Percentiles rank a stretch among this genome's conserved stretches.
These are phyloP conservation scores for Drosophila fungiperda DNA, from an alignment of 2,888 invertebrate species.

Conservation along the genomic window DNA sequence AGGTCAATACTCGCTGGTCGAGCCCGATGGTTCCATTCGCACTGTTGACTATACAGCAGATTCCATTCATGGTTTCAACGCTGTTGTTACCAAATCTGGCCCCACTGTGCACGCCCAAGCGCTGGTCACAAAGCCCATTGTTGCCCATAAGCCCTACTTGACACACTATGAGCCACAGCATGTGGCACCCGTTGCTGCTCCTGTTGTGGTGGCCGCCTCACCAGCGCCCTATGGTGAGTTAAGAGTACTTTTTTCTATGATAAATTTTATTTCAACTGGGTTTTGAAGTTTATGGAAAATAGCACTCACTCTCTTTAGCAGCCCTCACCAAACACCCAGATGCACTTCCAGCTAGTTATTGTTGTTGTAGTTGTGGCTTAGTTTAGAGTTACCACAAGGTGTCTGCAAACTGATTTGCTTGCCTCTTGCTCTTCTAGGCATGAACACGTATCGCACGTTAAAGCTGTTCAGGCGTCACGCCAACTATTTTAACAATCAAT, in stretches of 20 bases:
- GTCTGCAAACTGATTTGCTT: slow-evolving; percentile 36
- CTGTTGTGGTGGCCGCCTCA: slow-evolving; percentile 79
- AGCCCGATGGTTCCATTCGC: slow-evolving; percentile 85
- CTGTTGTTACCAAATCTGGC: slow-evolving; percentile 85
- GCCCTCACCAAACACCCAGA: slow-evolving; percentile 18
- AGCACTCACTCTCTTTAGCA: slow-evolving; percentile 31
- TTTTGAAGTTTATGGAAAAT: slow-evolving; percentile 6
- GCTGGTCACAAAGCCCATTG: slow-evolving; percentile 82
- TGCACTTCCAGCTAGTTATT: slow-evolving; percentile 42
- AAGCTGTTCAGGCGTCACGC: slow-evolving; percentile 83
- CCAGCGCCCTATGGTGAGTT: slow-evolving; percentile 83
- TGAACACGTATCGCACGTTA: slow-evolving; percentile 84
- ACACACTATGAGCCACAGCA: slow-evolving; percentile 79
- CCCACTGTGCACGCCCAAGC: slow-evolving; percentile 84
- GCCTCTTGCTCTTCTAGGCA: slow-evolving; percentile 76
- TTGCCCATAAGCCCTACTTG: slow-evolving; percentile 81
- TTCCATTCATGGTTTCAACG: slow-evolving; percentile 84
- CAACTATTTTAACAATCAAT: slow-evolving; percentile 83
- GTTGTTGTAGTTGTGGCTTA: slow-evolving; percentile 26
- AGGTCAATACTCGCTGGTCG: slow-evolving; percentile 85
- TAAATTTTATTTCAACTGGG: slow-evolving; percentile 21
- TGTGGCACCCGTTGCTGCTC: slow-evolving; percentile 76
- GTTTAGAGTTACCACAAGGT: slow-evolving; percentile 5
- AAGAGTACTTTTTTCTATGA: not conserved
- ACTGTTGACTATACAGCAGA: slow-evolving; percentile 85